Evolutionary conservation across 2,888 invertebrate genomes (phyloP).

Genomic region (Catocala nupta): DNA sequence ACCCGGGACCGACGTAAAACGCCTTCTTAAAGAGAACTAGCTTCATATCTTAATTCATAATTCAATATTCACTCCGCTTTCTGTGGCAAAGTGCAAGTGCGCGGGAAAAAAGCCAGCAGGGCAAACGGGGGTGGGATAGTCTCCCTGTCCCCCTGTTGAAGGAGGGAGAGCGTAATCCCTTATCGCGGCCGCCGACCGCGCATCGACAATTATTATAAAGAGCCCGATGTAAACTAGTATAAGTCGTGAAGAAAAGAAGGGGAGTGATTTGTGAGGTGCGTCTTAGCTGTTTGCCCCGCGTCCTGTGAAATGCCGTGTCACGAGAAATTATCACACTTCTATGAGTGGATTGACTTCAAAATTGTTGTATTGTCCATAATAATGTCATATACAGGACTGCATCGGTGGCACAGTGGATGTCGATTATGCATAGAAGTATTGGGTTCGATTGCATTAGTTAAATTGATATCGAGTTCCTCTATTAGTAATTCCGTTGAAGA

Average conservation of each 20-base stretch:
- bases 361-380: no score
- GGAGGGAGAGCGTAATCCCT: conserved; percentile 72
- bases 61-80: conserved; percentile 76
- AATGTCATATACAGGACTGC: no score
- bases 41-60: conserved; percentile 80
- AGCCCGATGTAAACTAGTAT: conserved; percentile 67
- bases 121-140: conserved; percentile 47
- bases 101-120: conserved; percentile 77
- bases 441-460: no score
- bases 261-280: conserved; percentile 44
- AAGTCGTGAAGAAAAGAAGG: conserved; percentile 42
- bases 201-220: conserved; percentile 82
- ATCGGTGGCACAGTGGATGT: no score
- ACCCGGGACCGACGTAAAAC: conserved; percentile 41
- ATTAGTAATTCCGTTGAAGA: no score
- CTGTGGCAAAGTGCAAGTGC: conserved; percentile 77
- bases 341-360: no score
- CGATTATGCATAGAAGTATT: no score
- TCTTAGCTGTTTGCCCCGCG: conserved; percentile 35
- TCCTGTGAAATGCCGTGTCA: background rate
- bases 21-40: conserved; percentile 53
- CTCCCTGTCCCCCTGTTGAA: conserved; percentile 24
- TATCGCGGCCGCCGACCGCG: conserved; percentile 79
- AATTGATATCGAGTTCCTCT: no score
- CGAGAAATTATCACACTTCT: no score